Base-by-base conservation (phyloP, 2,797 vertebrate species). In the Tangara arthus region DNA sequence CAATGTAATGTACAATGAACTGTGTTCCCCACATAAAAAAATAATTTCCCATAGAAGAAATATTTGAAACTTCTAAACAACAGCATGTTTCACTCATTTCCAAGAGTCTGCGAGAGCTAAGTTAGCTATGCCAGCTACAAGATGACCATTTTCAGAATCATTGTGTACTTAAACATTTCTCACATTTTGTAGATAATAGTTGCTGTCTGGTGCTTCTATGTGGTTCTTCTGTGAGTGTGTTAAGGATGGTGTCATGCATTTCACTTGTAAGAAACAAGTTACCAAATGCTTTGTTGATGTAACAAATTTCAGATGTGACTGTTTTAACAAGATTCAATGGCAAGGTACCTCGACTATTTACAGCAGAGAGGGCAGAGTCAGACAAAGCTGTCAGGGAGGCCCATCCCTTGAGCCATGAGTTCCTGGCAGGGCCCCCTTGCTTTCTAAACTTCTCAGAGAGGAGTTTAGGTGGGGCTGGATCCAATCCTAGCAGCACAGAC, bases 281-380 rank as follows among this genome's bases (percentile, higher is more conserved):
- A 18, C 0, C 0, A 9, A 42, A 12, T 19, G 7, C 8, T 50
- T 30, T 56, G 2, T 44, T 50, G 50, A 14, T 37, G 6, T 6
- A 23, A 16, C 5, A 24, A 26, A 52, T 50, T 59, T 59, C 60
- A 72, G 27, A 32, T 42, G 42, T 42, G 23, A 15, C 15, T 20
- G 39, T 64, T 80, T 52, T 10, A 21, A 22, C 2, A 39, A 39
- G 28, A 59, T 52, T 59, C 4, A 0, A 24, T 24, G 37, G 7
- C 60, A 59, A 59, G 14, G 17, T 46, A 30, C 44, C 19, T n/a
- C 1, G 4, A 41, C 7, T 59, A 4, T 50, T 65, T 53, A 32
- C 18, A 32, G 41, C 46, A 35, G 2, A 46, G 17, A 26, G 46
- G 17, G 26, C 34, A 52, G n/a, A 5, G 3, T 34, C 34, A 52